phyloP scores from a whole-genome alignment of 2,797 vertebrate genomes.

The Acanthopagrus latus region DNA sequence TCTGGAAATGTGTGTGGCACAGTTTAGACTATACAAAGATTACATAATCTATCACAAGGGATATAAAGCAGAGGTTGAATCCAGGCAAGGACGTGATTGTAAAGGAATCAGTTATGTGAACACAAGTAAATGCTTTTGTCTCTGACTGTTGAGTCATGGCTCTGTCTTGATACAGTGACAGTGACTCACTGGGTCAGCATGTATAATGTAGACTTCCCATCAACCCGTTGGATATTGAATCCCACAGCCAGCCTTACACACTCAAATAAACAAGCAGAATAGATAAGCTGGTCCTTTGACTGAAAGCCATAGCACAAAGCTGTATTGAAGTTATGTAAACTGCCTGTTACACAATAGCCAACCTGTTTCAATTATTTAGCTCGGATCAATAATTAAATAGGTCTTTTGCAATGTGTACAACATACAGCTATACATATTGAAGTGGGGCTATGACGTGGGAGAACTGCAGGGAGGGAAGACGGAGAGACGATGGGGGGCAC shows the following conservation, averaged over 20 bases:
- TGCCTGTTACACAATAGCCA: conserved; percentile 75
- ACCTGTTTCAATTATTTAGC: conserved; percentile 76
- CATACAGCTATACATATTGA: conserved; percentile 53
- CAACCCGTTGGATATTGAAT: conserved; percentile 47
- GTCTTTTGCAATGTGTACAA: conserved; percentile 55
- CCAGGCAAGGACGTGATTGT: neutral
- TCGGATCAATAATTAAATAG: conserved; percentile 75
- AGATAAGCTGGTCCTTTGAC: conserved; percentile 58
- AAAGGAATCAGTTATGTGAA: conserved; percentile 25
- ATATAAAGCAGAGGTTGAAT: conserved; percentile 11
- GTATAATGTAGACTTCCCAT: conserved; percentile 54
- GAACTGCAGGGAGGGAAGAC: conserved; percentile 49
- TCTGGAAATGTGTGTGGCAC: neutral
- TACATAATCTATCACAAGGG: conserved; percentile 4
- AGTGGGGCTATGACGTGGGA: conserved; percentile 65
- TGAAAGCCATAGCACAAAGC: conserved; percentile 49
- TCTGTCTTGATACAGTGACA: conserved; percentile 38
- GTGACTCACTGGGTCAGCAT: conserved; percentile 59
- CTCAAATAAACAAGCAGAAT: conserved; percentile 59
- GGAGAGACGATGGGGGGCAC: conserved; percentile 54
- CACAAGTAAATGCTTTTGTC: conserved; percentile 30
- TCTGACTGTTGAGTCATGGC: conserved; percentile 25
- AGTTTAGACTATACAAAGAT: conserved; percentile 2
- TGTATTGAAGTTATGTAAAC: conserved; percentile 74
- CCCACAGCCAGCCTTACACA: conserved; percentile 50